These are phyloP conservation scores for Chionoecetes opilio DNA, from an alignment of 1,140 invertebrate species.

Conservation along the genomic window DNA sequence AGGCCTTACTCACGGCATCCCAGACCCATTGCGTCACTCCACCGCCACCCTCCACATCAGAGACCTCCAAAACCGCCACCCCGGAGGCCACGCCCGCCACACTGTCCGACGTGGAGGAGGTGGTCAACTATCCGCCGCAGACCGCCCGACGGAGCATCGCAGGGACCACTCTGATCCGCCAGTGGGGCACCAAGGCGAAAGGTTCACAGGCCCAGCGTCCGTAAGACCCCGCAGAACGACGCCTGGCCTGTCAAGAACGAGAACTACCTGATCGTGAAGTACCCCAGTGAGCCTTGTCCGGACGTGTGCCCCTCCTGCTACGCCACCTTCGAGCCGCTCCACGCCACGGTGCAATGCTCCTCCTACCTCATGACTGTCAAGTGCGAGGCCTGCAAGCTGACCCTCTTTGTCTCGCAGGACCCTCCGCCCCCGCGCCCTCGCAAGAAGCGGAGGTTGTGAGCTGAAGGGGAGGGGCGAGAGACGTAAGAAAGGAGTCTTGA, in stretches of 20 bases:
- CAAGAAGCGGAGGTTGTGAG: not conserved
- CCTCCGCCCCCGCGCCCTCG: not conserved
- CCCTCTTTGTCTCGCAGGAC: slow-evolving; percentile 38
- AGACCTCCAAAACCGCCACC: not conserved
- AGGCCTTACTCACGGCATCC: not conserved
- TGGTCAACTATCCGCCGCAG: not conserved
- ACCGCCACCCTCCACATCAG: not conserved
- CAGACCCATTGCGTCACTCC: not conserved
- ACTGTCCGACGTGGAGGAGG: not conserved
- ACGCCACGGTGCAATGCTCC: slow-evolving; percentile 22
- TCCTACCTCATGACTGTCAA: slow-evolving; percentile 47
- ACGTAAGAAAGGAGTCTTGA: no score
- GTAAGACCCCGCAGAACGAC: not conserved
- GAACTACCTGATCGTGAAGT: slow-evolving; percentile 47
- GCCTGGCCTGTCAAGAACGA: not conserved
- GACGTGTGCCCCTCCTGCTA: slow-evolving; percentile 46
- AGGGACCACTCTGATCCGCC: not conserved
- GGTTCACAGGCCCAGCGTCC: not conserved
- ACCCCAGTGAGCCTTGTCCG: slow-evolving; percentile 34
- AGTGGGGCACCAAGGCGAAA: not conserved
- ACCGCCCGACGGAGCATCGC: not conserved
- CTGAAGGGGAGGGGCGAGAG: not conserved
- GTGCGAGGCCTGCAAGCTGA: slow-evolving; percentile 4
- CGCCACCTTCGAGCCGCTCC: not conserved
- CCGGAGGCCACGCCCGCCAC: not conserved